Evolutionary conservation across 2,113 vertebrate genomes (phyloP).

Genomic region (Empidonax alnorum): DNA sequence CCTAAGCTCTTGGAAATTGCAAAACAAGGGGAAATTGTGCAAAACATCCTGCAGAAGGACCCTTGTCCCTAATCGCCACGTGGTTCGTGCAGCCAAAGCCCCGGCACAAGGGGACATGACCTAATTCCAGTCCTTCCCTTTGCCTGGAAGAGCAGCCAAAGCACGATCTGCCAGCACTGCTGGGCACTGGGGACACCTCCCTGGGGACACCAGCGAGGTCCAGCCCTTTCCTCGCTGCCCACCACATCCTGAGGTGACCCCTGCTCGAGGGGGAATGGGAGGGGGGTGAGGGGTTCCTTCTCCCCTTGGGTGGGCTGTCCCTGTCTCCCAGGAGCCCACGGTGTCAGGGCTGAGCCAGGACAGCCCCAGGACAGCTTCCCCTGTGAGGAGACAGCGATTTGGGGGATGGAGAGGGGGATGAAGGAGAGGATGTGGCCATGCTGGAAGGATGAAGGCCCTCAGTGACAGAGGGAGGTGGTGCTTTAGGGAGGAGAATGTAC

Average conservation of each 20-base stretch:
- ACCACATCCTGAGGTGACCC: neutral
- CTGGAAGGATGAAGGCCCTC: neutral
- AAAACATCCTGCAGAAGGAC: conserved; percentile 40
- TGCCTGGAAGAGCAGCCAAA: neutral
- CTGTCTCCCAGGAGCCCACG: neutral
- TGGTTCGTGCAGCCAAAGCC: conserved; percentile 29
- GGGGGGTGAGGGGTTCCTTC: neutral
- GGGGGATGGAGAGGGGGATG: neutral
- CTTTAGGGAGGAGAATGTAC: neutral
- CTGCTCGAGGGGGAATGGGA: neutral
- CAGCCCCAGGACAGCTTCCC: neutral
- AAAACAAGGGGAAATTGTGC: conserved; percentile 60
- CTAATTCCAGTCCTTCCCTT: neutral
- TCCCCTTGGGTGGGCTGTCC: neutral
- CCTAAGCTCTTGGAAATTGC: conserved; percentile 21
- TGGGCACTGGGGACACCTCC: neutral
- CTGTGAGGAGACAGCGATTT: fast-evolving
- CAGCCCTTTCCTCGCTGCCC: neutral
- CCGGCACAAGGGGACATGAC: conserved; percentile 22
- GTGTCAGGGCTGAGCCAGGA: fast-evolving
- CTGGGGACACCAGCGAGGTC: fast-evolving
- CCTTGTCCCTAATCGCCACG: conserved; percentile 48
- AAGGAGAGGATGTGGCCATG: neutral
- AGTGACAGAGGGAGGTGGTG: fast-evolving
- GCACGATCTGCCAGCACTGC: neutral